Conservation (phyloP, 2,888 invertebrate genomes). For the Lumbricus terrestris region DNA sequence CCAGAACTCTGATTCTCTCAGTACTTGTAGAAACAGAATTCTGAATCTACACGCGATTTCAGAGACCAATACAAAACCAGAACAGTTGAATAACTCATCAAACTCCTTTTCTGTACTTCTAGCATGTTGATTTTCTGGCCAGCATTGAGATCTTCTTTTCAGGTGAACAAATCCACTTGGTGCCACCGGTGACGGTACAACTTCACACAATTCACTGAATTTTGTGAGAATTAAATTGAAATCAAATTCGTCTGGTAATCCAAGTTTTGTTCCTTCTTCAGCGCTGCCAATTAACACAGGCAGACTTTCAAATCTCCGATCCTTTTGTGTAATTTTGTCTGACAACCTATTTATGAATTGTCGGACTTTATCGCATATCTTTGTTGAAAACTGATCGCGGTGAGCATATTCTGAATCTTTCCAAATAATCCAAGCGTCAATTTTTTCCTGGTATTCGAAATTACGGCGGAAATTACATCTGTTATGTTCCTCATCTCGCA, state of each 20-base stretch:
- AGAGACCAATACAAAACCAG: background rate
- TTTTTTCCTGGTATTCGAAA: background rate
- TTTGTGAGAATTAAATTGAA: slow-evolving; percentile 8
- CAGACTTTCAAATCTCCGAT: slow-evolving; percentile 6
- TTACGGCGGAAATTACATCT: no score
- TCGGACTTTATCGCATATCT: background rate
- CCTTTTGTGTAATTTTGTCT: background rate
- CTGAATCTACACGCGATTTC: background rate
- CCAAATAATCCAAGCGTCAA: background rate
- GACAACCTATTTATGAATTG: background rate
- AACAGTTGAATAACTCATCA: background rate
- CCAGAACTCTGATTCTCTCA: background rate
- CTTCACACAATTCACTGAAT: background rate
- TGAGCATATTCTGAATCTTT: background rate
- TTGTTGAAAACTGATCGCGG: background rate
- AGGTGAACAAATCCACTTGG: slow-evolving; percentile 17
- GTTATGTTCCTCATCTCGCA: no score
- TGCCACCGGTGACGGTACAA: background rate
- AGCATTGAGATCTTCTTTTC: background rate
- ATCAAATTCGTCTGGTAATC: slow-evolving; percentile 19
- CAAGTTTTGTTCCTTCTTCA: background rate
- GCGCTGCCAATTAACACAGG: background rate
- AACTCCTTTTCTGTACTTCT: background rate
- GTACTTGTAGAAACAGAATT: background rate
- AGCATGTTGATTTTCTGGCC: background rate